Evolutionary conservation across 2,888 invertebrate species (phyloP), one percentile per base, ranked within the genome.

Genomic region (Eledone cirrhosa): DNA sequence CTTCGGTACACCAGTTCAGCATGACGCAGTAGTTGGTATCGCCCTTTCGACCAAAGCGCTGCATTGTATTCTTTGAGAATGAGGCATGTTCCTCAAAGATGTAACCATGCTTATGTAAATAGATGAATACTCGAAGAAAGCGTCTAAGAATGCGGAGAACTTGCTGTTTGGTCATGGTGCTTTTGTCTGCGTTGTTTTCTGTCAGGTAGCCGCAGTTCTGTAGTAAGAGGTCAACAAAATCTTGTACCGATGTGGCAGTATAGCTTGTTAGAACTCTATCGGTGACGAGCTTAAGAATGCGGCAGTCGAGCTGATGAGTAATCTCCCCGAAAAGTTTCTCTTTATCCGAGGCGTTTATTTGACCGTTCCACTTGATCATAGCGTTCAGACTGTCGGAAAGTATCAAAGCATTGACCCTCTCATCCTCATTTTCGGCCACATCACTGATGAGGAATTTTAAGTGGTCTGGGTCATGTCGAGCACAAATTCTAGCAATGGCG

Each of bases 71-170:
- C 2, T 41, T 16, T 3, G 69, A 69, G 24, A 69, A 69, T 2
- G 69, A n/a, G 4, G 69, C 69, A 22, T 69, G 69, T n/a, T 27
- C 13, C 69, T 69, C 69, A 69, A 69, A 69, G 22, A 69, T n/a
- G 41, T 69, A 69, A 3, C 69, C 69, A 16, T 69, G 8, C 22
- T 31, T 22, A n/a, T 41, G 69, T 31, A 69, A n/a, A 33, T 33
- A 69, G 19, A 69, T 29, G n/a, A 69, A 69, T 13, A 69, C 33
- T 19, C 69, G 69, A 8, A 69, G n/a, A 11, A 33, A 69, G 31
- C 69, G 69, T 41, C 41, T 69, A 5, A 69, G 69, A 8, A 33
- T 69, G 22, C 69, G 69, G 22, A 69, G 31, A n/a, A n/a, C 33
- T 16, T n/a, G 69, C 19, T 69, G 33, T 33, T 29, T 69, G 41